Base-by-base conservation (phyloP, 2,888 invertebrate species). In the Muschampia plurimacula region DNA sequence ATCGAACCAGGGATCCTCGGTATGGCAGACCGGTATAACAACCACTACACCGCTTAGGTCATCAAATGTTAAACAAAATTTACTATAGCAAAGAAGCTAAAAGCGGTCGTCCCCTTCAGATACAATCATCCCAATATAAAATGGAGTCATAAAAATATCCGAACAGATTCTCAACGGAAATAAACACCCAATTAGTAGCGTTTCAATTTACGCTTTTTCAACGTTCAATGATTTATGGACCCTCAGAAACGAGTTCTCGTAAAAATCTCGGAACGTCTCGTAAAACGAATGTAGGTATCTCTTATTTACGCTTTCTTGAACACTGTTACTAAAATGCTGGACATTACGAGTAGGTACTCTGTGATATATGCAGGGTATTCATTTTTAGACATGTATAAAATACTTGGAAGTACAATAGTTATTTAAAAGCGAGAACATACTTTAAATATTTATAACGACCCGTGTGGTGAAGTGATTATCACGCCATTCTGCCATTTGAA, bases 261-360 rank as follows among this genome's bases (percentile, higher is more conserved):
- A 85, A 88, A 85, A 86, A 82, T 81, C 82, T 82, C 77, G 74
- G 82, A 79, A 77, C 74, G 80, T 80, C 82, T 70, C 85, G 78
- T 86, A 85, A 88, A 88, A 85, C 78, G 81, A 78, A 77, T 79
- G 80, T 83, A 49, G 49, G 9, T 49, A 84, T 85, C 83, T 85
- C 84, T 84, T 84, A 84, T 88, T 88, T 84, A 87, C 83, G 84
- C 83, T 84, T 75, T 82, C 85, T 86, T 85, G 83, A 84, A 76
- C 79, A 9, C 3, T 52, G 12, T 32, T 22, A 22, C 15, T 55
- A 22, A 10, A 9, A 55, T 22, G 55, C 55, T 22, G 55, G 7
- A 55, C 5, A 7, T 55, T 55, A 0, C 22, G 6, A 9, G n/a
- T 15, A 6, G n/a, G 22, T 22, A 44, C 44, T 7, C 4, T 4